Conservation (phyloP, 2,797 vertebrate genomes). For the Typhlichthys eigenmanni region DNA sequence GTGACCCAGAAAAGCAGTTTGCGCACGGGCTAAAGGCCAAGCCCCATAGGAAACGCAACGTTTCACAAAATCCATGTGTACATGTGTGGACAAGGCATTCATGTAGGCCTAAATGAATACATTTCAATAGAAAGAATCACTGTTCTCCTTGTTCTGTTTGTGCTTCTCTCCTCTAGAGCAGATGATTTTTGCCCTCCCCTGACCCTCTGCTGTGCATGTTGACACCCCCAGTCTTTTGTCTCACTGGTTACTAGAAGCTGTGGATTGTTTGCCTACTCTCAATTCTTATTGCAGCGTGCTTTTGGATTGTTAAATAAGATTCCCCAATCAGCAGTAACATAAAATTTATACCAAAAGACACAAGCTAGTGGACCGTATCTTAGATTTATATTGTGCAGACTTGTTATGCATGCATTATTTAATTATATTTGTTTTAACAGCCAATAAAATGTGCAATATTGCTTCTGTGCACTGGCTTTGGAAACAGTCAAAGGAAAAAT, state of each 20-base stretch:
- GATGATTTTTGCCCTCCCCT: slow-evolving; percentile 25
- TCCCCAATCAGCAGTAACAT: slow-evolving; percentile 42
- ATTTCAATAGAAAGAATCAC: too few species aligned
- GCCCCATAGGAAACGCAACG: too few species aligned
- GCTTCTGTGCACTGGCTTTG: too few species aligned
- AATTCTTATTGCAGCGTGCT: slow-evolving; percentile 47
- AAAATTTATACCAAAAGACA: slow-evolving; percentile 42
- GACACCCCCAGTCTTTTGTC: slow-evolving; percentile 42
- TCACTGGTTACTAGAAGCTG: slow-evolving; percentile 3
- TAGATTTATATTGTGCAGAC: not conserved
- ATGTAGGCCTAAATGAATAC: too few species aligned
- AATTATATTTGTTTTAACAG: too few species aligned
- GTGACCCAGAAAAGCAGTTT: too few species aligned
- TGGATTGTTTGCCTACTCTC: slow-evolving; percentile 44
- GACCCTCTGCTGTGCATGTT: slow-evolving; percentile 19
- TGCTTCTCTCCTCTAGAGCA: slow-evolving; percentile 18
- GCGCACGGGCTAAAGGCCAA: too few species aligned
- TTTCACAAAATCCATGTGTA: too few species aligned
- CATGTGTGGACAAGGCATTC: too few species aligned
- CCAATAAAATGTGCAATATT: too few species aligned
- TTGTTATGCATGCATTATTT: not conserved
- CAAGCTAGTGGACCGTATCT: not conserved
- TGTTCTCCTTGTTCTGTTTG: not conserved
- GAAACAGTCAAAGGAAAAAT: too few species aligned
- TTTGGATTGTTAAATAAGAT: slow-evolving; percentile 59